Percentiles rank a stretch among this genome's conserved stretches.
phyloP scores from a whole-genome alignment of 2,797 vertebrate species.

The Salarias fasciatus region DNA sequence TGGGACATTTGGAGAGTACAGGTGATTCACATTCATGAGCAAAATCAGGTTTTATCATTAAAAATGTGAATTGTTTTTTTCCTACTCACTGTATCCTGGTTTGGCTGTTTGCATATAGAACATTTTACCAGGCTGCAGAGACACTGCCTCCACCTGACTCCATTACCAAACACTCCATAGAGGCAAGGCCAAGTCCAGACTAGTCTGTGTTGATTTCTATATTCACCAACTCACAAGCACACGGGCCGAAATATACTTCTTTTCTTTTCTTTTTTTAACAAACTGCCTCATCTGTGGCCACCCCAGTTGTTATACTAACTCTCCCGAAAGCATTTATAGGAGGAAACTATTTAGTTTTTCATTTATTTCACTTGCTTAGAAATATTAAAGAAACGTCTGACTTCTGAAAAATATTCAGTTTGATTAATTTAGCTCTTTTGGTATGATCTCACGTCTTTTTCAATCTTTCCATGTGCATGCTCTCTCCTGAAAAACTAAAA shows the following conservation, averaged over 20 bases:
- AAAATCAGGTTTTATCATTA: not conserved
- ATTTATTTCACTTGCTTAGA: not conserved
- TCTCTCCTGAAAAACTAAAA: conserved; percentile 5
- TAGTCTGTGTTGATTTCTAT: conserved; percentile 12
- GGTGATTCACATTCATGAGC: conserved; percentile 79
- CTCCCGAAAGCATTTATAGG: too few relatives aligned
- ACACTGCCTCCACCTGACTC: conserved; percentile 56
- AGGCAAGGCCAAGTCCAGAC: conserved; percentile 70
- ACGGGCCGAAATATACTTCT: conserved; percentile 1
- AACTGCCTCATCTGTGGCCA: conserved; percentile 11
- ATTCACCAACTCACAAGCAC: conserved; percentile 24
- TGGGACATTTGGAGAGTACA: conserved; percentile 98
- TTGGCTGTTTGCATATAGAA: conserved; percentile 71
- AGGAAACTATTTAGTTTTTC: not conserved
- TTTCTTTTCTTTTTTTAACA: conserved; percentile 24
- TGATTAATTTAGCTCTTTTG: too few relatives aligned
- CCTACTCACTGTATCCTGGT: conserved; percentile 48
- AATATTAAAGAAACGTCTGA: not conserved
- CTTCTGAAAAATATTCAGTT: too few relatives aligned
- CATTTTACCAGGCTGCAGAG: conserved; percentile 69
- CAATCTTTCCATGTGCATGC: conserved; percentile 38
- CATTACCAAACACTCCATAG: conserved; percentile 66
- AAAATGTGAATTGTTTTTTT: not conserved
- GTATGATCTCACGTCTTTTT: conserved; percentile 12
- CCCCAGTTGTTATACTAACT: conserved; percentile 7